phyloP scores from a whole-genome alignment of 2,113 vertebrate species.

The Pelobates fuscus region DNA sequence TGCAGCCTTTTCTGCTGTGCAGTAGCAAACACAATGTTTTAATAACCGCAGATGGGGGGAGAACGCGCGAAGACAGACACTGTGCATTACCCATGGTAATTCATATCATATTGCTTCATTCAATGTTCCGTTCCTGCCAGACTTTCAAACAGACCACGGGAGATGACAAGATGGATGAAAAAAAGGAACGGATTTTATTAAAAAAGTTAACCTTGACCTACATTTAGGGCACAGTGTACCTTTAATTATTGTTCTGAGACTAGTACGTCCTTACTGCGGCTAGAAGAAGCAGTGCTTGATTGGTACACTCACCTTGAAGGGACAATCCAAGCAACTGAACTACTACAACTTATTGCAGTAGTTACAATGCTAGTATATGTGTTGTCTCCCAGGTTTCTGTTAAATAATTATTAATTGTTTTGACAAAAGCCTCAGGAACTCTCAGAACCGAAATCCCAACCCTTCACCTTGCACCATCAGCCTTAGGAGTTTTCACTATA shows the following conservation, averaged over 20 bases:
- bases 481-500: too few species aligned
- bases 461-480: too few species aligned
- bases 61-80: neutral
- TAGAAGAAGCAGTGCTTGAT: neutral
- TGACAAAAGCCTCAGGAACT: too few species aligned
- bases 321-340: too few species aligned
- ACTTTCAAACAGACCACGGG: constrained; percentile 9
- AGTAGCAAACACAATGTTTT: neutral
- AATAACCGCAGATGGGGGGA: neutral
- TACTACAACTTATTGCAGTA: too few species aligned
- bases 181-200: constrained; percentile 25
- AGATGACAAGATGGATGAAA: constrained; percentile 39
- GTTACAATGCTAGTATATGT: too few species aligned
- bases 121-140: neutral
- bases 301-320: too few species aligned
- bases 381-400: too few species aligned
- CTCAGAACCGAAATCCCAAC: too few species aligned
- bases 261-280: neutral
- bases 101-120: neutral
- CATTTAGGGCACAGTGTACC: constrained; percentile 2
- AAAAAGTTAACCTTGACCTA: constrained; percentile 40
- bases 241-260: constrained; percentile 3
- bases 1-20: neutral
- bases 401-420: too few species aligned
- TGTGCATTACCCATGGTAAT: neutral